Conservation (phyloP, 2,113 vertebrate species). For the Coracopsis vasa region DNA sequence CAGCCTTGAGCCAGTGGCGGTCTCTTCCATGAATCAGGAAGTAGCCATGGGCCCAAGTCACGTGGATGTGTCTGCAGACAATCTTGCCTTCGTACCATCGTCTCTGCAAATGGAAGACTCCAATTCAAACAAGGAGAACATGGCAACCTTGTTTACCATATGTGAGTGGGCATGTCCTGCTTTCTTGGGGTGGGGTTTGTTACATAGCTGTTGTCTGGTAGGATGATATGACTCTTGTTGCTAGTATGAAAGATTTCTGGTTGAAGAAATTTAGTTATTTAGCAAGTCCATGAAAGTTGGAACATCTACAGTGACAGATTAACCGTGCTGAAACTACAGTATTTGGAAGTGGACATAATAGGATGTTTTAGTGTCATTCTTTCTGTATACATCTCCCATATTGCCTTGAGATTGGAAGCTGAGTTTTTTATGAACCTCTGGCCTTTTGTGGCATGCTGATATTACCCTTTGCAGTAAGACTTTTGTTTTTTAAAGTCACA, state of each 20-base stretch:
- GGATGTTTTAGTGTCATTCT: not conserved
- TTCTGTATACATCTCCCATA: not conserved
- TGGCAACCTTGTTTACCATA: conserved; percentile 90
- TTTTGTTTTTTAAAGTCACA: not conserved
- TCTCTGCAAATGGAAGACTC: conserved; percentile 93
- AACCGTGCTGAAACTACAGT: not conserved
- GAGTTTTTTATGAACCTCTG: not conserved
- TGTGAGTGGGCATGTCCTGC: conserved; percentile 81
- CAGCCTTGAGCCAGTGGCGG: conserved; percentile 89
- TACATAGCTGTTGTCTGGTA: not conserved
- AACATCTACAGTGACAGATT: not conserved
- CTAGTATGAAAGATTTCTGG: not conserved
- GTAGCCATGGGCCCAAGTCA: conserved; percentile 87
- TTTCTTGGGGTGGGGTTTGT: not conserved
- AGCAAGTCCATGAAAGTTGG: not conserved
- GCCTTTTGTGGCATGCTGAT: not conserved
- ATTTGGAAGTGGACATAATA: not conserved
- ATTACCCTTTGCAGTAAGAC: not conserved
- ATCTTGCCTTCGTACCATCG: conserved; percentile 90
- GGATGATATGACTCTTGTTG: not conserved
- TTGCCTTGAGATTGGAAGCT: not conserved
- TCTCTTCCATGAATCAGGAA: conserved; percentile 91
- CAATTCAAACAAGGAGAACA: conserved; percentile 93
- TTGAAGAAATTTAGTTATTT: not conserved
- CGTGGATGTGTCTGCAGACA: conserved; percentile 85